phyloP scores from a whole-genome alignment of 1,140 invertebrate genomes.

The Lordiphosa mommai region DNA sequence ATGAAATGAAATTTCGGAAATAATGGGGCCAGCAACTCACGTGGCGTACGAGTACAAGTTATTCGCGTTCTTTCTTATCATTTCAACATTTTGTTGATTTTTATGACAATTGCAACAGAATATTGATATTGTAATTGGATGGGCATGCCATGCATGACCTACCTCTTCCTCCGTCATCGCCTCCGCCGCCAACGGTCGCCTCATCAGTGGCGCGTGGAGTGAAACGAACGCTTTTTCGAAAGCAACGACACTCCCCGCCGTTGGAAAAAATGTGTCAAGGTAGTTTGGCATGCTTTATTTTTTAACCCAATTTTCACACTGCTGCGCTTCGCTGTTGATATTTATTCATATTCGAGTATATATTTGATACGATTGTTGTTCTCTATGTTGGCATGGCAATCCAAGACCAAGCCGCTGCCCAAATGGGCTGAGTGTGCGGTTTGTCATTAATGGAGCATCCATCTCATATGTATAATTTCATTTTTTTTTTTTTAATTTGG shows the following conservation, averaged over 20 bases:
- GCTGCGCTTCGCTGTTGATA: slow-evolving; percentile 7
- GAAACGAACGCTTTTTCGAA: slow-evolving; percentile 40
- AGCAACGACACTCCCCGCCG: slow-evolving; percentile 8
- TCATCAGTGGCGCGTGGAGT: slow-evolving; percentile 1
- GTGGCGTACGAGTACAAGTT: slow-evolving; percentile 44
- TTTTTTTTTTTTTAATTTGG: neutral
- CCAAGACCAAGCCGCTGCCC: neutral
- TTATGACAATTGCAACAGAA: slow-evolving; percentile 55
- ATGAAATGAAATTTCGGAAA: slow-evolving; percentile 13
- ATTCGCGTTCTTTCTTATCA: slow-evolving; percentile 58
- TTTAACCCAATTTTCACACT: slow-evolving; percentile 61
- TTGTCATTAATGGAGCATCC: slow-evolving; percentile 53
- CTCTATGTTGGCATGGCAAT: too few species aligned
- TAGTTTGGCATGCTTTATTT: slow-evolving; percentile 71
- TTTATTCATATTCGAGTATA: slow-evolving; percentile 18
- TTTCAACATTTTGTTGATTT: slow-evolving; percentile 21
- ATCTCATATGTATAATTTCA: slow-evolving; percentile 20
- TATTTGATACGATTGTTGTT: too few species aligned
- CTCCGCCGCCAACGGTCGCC: neutral
- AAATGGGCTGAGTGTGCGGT: slow-evolving; percentile 17
- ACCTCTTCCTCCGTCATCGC: neutral
- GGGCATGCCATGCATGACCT: slow-evolving; percentile 10
- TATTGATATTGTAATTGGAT: slow-evolving; percentile 22
- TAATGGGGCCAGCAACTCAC: slow-evolving; percentile 37
- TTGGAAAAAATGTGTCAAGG: slow-evolving; percentile 61